These are phyloP conservation scores for Clusia tigrina DNA, from an alignment of 2,888 invertebrate genomes.

Conservation along the genomic window DNA sequence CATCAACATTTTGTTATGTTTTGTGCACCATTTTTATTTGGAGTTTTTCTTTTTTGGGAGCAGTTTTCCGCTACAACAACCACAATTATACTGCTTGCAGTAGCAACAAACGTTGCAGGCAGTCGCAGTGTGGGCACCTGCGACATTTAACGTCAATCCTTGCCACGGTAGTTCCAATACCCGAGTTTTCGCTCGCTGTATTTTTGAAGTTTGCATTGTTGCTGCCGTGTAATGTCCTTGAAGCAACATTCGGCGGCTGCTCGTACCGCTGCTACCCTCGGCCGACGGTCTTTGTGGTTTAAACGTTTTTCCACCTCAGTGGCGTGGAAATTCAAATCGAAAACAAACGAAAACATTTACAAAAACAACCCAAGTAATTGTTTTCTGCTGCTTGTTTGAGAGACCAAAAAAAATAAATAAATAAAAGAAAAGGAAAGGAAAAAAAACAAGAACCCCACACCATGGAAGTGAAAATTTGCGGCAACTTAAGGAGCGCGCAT, in stretches of 20 bases:
- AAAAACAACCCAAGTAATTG: background rate
- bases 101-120: no score
- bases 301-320: slow-evolving; percentile 27
- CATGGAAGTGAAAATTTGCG: background rate
- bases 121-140: no score
- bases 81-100: slow-evolving; percentile 24
- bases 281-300: no score
- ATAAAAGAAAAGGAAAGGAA: background rate
- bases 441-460: background rate
- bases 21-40: slow-evolving; percentile 8
- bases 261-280: no score
- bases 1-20: slow-evolving; percentile 13
- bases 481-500: background rate
- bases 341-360: background rate
- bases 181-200: no score
- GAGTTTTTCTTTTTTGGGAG: slow-evolving; percentile 12
- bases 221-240: slow-evolving; percentile 16
- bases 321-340: slow-evolving; percentile 20
- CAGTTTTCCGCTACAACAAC: slow-evolving; percentile 25
- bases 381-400: background rate
- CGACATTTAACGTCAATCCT: no score
- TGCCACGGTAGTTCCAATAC: no score
- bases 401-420: background rate
- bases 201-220: no score
- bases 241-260: slow-evolving; percentile 1